Base-by-base conservation (phyloP, 2,888 invertebrate species). In the Mesochorus sp. region DNA sequence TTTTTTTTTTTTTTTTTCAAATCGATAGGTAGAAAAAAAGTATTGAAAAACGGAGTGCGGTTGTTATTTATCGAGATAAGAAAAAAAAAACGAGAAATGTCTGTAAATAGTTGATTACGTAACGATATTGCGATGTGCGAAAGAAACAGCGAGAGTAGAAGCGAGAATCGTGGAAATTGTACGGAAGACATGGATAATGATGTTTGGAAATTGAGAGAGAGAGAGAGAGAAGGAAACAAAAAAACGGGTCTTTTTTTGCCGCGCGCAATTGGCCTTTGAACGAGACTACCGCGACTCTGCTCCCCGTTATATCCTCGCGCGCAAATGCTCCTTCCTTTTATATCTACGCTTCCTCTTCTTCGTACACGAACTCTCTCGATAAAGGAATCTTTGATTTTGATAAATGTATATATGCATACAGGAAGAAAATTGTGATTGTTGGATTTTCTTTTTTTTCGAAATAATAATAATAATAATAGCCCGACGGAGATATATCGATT, bases 241-340 rank as follows among this genome's bases (percentile, higher is more conserved):
- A 34, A 59, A 47, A 34, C 19, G 10, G 10, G 10, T 8, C n/a
- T n/a, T n/a, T n/a, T n/a, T n/a, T n/a, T n/a, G n/a, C n/a, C n/a
- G n/a, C n/a, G n/a, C n/a, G n/a, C n/a, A n/a, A n/a, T n/a, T 71
- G 71, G 51, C 80, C 79, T 80, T 79, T 70, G 57, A 34, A 28
- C 28, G 21, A 26, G 62, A 44, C 21, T 57, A n/a, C 61, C 59
- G 19, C 72, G 70, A 49, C 62, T 62, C 37, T 3, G 8, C 34
- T 62, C 62, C 49, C 55, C n/a, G n/a, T n/a, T n/a, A n/a, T n/a
- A n/a, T n/a, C n/a, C n/a, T n/a, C n/a, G n/a, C n/a, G n/a, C n/a
- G n/a, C n/a, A n/a, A n/a, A n/a, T n/a, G n/a, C n/a, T n/a, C n/a
- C n/a, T n/a, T n/a, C n/a, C n/a, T n/a, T n/a, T n/a, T n/a, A n/a